Conservation (phyloP, 2,888 invertebrate genomes). For the Pammene aurita region DNA sequence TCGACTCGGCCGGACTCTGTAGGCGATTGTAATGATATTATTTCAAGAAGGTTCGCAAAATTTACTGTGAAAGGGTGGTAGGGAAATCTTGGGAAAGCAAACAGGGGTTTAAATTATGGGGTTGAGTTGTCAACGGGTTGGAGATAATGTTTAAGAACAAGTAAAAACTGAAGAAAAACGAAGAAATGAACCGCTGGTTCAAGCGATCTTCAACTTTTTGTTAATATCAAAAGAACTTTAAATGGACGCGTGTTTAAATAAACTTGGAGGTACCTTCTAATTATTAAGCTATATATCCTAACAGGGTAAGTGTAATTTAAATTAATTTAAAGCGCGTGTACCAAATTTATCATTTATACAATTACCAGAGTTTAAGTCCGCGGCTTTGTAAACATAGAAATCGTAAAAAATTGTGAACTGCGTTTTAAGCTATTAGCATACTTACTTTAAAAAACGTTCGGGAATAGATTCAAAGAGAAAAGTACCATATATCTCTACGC, state of each 20-base stretch:
- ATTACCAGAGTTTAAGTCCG: too few relatives aligned
- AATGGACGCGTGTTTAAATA: neutral
- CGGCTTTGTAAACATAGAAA: too few relatives aligned
- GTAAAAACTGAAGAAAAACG: neutral
- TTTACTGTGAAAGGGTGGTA: conserved; percentile 6
- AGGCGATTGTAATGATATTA: neutral
- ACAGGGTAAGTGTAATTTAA: neutral
- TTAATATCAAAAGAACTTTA: neutral
- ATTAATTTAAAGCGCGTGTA: neutral
- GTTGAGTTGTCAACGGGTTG: conserved; percentile 10
- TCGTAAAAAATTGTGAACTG: too few relatives aligned
- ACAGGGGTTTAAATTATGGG: conserved; percentile 15
- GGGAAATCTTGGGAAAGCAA: conserved; percentile 10
- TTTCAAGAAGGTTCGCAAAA: conserved; percentile 5
- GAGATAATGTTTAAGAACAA: conserved; percentile 10
- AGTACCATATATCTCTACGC: too few relatives aligned
- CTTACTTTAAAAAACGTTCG: too few relatives aligned
- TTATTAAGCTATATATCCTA: too few relatives aligned
- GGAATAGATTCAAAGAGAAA: too few relatives aligned
- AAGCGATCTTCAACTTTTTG: neutral
- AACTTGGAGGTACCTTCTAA: neutral
- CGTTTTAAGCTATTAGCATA: too few relatives aligned
- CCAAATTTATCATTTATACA: too few relatives aligned
- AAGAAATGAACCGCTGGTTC: neutral
- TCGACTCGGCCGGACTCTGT: neutral